A percentile compares a stretch with the other conserved stretches of the same genome.
Evolutionary conservation across 1,140 invertebrate species (phyloP).

Genomic region (Trichomalopsis sarcophagae): DNA sequence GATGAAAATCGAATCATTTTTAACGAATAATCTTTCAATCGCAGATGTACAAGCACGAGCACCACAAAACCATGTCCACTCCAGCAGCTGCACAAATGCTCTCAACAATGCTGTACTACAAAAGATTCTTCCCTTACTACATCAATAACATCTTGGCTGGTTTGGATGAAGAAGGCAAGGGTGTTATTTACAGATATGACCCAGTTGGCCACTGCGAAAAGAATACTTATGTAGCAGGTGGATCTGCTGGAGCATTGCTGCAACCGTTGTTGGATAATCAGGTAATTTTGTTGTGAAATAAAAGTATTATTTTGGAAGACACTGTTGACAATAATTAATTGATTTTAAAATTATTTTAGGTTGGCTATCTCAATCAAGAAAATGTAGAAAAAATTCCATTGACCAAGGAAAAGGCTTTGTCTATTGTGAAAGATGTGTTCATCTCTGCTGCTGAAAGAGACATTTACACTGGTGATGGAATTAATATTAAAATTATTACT

Average conservation of each 20-base stretch:
- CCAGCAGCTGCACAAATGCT: conserved; percentile 95
- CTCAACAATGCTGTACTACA: conserved; percentile 96
- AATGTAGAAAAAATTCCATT: conserved; percentile 78
- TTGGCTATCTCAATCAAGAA: conserved; percentile 91
- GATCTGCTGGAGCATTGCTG: conserved; percentile 86
- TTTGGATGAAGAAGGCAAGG: conserved; percentile 90
- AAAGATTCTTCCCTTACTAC: conserved; percentile 99
- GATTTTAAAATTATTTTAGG: conserved; percentile 70
- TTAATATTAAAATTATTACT: conserved; percentile 92
- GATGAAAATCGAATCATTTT: neutral
- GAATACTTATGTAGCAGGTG: conserved; percentile 86
- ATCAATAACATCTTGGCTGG: conserved; percentile 96
- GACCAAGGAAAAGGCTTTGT: conserved; percentile 86
- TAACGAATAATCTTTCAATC: conserved; percentile 49
- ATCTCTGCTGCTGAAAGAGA: conserved; percentile 98
- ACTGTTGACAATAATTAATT: neutral
- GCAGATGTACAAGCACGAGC: conserved; percentile 96
- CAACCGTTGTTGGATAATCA: conserved; percentile 93
- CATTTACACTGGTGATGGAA: conserved; percentile 96
- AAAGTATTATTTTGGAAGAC: neutral
- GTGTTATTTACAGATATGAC: conserved; percentile 96
- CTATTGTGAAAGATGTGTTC: conserved; percentile 95
- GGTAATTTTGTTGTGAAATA: conserved; percentile 63
- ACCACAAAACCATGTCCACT: conserved; percentile 95
- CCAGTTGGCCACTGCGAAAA: conserved; percentile 95